Conservation (phyloP, 2,797 vertebrate species). For the Scomberomorus guttatus region DNA sequence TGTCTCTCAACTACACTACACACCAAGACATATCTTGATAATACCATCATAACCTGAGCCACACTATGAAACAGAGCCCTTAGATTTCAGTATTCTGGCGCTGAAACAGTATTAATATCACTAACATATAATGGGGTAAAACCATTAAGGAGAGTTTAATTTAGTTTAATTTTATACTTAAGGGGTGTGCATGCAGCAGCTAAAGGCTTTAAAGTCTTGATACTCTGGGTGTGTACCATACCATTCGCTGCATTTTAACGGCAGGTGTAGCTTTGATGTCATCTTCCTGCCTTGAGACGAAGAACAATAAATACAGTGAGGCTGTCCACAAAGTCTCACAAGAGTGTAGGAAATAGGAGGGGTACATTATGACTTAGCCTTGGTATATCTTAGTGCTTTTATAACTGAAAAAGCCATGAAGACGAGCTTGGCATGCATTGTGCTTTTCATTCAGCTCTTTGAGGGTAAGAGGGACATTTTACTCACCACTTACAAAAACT, state of each 20-base stretch:
- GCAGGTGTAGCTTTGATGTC: conserved; percentile 44
- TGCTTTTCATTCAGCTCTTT: conserved; percentile 60
- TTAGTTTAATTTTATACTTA: background rate
- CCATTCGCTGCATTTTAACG: background rate
- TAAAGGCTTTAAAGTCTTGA: background rate
- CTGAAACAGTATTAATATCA: background rate
- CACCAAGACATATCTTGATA: background rate
- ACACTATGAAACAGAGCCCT: background rate
- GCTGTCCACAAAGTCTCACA: conserved; percentile 20
- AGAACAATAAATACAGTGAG: conserved; percentile 54
- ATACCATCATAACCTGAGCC: background rate
- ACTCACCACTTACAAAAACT: background rate
- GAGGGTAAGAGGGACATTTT: conserved; percentile 62
- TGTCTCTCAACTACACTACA: background rate
- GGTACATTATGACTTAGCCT: conserved; percentile 15
- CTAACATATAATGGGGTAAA: background rate
- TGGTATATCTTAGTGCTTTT: background rate
- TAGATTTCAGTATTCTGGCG: background rate
- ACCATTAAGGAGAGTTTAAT: background rate
- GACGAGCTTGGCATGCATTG: conserved; percentile 24
- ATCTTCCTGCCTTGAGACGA: conserved; percentile 66
- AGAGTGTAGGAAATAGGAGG: conserved; percentile 36
- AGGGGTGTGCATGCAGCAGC: background rate
- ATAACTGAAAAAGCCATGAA: conserved; percentile 48
- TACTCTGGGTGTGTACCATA: background rate